phyloP scores from a whole-genome alignment of 30 jellyfish, hydroid and myxozoan species.

The Aurelia sp. region DNA sequence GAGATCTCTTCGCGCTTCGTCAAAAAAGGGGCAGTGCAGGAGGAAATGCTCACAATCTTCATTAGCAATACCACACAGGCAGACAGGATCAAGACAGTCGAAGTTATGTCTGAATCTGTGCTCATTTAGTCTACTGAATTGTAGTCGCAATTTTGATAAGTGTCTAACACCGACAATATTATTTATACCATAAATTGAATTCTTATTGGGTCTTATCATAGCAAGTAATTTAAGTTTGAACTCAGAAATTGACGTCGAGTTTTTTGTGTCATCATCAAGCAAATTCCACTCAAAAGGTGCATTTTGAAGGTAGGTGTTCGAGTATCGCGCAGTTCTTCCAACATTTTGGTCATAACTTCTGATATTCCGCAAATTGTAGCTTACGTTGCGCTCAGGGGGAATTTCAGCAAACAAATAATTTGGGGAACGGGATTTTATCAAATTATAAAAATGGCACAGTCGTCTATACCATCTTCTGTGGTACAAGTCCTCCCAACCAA shows the following conservation, averaged over 20 bases:
- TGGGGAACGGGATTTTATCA: conserved; percentile 15
- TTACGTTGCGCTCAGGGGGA: no score
- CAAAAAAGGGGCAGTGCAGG: conserved; percentile 13
- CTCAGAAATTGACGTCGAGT: conserved; percentile 24
- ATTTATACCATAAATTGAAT: background rate
- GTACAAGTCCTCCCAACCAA: no score
- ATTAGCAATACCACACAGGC: conserved; percentile 31
- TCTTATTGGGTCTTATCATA: conserved; percentile 20
- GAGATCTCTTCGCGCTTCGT: conserved; percentile 47
- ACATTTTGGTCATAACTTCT: conserved; percentile 19
- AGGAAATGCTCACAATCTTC: conserved; percentile 9
- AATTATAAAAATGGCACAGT: background rate
- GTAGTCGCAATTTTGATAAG: conserved; percentile 19
- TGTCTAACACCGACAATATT: conserved; percentile 14
- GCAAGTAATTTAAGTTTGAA: conserved; percentile 32
- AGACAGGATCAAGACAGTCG: conserved; percentile 27
- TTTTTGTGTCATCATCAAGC: conserved; percentile 36
- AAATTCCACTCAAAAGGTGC: conserved; percentile 57
- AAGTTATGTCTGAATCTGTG: conserved; percentile 20
- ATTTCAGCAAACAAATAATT: no score
- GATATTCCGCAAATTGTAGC: background rate
- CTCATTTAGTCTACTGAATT: conserved; percentile 32
- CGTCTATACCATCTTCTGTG: no score
- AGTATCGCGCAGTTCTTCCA: conserved; percentile 33
- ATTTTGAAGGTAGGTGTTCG: conserved; percentile 35